Evolutionary conservation across 2,888 invertebrate genomes (phyloP).

Genomic region (Nephrotoma flavescens): DNA sequence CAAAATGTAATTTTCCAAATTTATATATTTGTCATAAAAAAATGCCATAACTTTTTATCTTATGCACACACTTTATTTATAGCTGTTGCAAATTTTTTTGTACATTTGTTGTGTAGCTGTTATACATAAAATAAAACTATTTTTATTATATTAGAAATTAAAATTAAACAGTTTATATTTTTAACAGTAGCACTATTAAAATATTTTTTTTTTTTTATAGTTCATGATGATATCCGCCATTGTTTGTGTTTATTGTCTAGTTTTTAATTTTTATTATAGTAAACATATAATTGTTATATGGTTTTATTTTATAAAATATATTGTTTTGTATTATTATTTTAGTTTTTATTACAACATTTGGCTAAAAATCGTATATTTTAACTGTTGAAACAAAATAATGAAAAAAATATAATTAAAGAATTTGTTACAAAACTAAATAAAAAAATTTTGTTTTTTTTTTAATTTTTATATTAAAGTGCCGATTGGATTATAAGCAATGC

Average conservation of each 20-base stretch:
- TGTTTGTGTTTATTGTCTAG: not conserved
- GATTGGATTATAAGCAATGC: conserved; percentile 74
- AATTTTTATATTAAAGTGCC: conserved; percentile 45
- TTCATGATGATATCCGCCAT: not conserved
- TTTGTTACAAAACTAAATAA: not conserved
- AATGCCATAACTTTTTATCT: not conserved
- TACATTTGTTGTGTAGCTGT: not conserved
- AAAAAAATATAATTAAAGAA: not conserved
- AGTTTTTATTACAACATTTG: not conserved
- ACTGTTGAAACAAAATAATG: not conserved
- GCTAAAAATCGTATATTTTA: not conserved
- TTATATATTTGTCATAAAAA: no score
- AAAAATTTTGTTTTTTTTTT: no score
- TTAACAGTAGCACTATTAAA: not conserved
- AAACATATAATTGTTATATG: not conserved
- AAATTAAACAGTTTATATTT: not conserved
- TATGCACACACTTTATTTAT: not conserved
- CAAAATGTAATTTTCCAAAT: no score
- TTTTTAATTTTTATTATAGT: not conserved
- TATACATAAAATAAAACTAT: not conserved
- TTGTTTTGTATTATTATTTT: not conserved
- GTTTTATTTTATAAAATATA: not conserved
- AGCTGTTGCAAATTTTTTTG: not conserved
- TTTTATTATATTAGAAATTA: not conserved
- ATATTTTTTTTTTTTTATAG: not conserved